These are phyloP conservation scores for Rhysida immarginata DNA, from an alignment of 1,140 invertebrate species.

Conservation along the genomic window DNA sequence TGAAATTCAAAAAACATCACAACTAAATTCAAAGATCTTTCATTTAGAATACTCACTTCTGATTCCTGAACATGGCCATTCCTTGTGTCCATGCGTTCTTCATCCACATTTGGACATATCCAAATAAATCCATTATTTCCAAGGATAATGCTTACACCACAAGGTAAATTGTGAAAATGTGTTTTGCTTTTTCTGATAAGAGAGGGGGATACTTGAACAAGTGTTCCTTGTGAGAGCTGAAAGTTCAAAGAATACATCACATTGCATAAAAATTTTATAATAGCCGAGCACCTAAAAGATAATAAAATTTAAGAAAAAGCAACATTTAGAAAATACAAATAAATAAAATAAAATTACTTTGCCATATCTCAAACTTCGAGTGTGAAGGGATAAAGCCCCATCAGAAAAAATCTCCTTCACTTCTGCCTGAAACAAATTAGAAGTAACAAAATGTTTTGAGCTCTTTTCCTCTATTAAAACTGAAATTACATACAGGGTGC, in stretches of 20 bases:
- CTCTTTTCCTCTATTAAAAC: too few relatives aligned
- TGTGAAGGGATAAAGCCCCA: constrained; percentile 83
- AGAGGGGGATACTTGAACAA: constrained; percentile 84
- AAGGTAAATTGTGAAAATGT: constrained; percentile 86
- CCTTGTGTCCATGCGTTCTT: constrained; percentile 14
- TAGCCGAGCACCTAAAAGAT: neutral
- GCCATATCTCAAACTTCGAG: constrained; percentile 91
- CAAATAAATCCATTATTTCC: constrained; percentile 96
- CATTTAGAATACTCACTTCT: constrained; percentile 9
- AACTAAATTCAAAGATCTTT: too few relatives aligned
- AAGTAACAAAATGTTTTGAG: too few relatives aligned
- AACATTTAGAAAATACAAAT: neutral
- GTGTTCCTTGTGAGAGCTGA: constrained; percentile 62
- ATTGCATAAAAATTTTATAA: neutral
- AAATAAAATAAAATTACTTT: constrained; percentile 43
- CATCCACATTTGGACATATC: constrained; percentile 53
- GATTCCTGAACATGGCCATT: constrained; percentile 15
- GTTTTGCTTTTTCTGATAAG: constrained; percentile 85
- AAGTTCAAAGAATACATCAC: neutral
- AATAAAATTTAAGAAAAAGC: neutral
- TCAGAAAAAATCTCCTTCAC: constrained; percentile 85
- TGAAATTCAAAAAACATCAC: too few relatives aligned
- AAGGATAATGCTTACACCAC: constrained; percentile 78
- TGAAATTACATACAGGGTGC: too few relatives aligned
- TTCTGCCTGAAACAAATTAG: too few relatives aligned